Conservation (phyloP, 2,113 vertebrate genomes). For the Marcusenius ussheri region DNA sequence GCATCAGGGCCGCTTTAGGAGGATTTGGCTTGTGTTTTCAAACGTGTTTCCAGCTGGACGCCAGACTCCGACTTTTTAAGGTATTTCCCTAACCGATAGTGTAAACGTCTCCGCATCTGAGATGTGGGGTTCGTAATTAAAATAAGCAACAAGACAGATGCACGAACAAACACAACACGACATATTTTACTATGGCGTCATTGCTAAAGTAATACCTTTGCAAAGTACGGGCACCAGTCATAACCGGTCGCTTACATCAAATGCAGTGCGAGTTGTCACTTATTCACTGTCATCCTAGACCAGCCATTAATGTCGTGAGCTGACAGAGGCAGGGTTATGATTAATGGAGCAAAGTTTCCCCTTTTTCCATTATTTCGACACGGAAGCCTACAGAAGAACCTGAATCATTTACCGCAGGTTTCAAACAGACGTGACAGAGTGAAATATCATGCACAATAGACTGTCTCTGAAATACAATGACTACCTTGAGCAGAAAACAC, state of each 20-base stretch:
- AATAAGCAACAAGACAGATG: neutral
- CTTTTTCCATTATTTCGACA: neutral
- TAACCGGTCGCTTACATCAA: neutral
- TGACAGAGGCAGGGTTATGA: conserved; percentile 10
- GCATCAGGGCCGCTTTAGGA: neutral
- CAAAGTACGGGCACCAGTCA: neutral
- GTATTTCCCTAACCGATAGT: neutral
- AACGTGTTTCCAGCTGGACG: neutral
- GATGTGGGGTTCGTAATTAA: neutral
- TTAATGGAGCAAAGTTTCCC: conserved; percentile 1
- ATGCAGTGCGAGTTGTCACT: neutral
- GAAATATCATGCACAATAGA: neutral
- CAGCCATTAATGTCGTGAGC: neutral
- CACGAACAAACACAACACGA: neutral
- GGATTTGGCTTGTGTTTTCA: neutral
- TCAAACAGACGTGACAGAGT: conserved; percentile 5
- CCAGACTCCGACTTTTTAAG: neutral
- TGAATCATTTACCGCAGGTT: neutral
- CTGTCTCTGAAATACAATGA: neutral
- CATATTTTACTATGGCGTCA: neutral
- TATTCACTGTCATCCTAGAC: neutral
- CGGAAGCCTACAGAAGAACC: neutral
- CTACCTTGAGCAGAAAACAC: neutral
- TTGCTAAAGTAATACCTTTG: neutral
- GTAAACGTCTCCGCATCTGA: neutral